Evolutionary conservation across 2,113 vertebrate genomes (phyloP), one percentile per base, ranked within the genome.

Genomic region (Rutilus rutilus): DNA sequence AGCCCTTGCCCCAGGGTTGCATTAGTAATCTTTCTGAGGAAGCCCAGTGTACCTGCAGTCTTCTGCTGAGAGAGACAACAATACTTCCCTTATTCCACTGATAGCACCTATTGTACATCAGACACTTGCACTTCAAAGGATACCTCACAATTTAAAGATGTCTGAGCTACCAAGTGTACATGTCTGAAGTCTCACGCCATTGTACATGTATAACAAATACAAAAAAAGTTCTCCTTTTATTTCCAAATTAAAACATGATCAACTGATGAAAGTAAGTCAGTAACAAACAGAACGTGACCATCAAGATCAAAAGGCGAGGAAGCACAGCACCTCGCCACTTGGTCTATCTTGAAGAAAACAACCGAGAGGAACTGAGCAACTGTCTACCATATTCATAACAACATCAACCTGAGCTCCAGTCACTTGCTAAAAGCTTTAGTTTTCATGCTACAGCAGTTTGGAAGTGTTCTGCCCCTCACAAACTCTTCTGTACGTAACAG

Each of bases 21-120:
- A 77, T 71, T 67, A 47, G 33, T 9, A 80, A 69, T 86, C 65
- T 54, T 85, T 80, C 83, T 54, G 19, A 75, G 50, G 78, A 30
- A 64, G 86, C 69, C 76, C 33, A 54, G 39, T 78, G 42, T 81
- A 75, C 33, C n/a, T 75, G 14, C 69, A 19, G 52, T 80, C 84
- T 81, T 79, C 57, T 45, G 67, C n/a, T 80, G 11, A 85, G 42
- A 86, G 47, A 79, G 57, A 25, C 75, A 86, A 84, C 82, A 83
- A 86, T 59, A 65, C 74, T 85, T 82, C 39, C 50, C 42, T 36
- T 77, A 84, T 77, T 84, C 74, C 87, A 74, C 74, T 84, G 79
- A 87, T 45, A 52, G 64, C 64, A 82, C 33, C 36, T 65, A 85
- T 86, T 84, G 82, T 82, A 52, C 65, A 71, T 77, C 78, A 39